Evolutionary conservation across 2,113 vertebrate genomes (phyloP), one percentile per base, ranked within the genome.

Genomic region (Trochalopteron elliotii): DNA sequence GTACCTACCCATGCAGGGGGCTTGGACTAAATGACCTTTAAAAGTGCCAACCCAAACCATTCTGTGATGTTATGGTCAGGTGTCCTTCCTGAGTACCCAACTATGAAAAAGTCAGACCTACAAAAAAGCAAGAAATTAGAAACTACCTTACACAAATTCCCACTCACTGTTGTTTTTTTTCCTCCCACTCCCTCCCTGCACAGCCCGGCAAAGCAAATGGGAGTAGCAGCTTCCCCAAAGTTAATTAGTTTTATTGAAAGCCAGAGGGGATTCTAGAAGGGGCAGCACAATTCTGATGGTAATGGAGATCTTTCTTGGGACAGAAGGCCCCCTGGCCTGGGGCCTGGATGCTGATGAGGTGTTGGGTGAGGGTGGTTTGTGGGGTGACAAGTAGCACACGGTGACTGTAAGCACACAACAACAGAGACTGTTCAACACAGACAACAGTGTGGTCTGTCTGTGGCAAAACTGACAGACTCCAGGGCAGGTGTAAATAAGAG

Each of bases 391-490:
- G 53, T 0, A 23, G 68, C 53, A 87, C 20, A 47, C 7, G 23
- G 49, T 24, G 57, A 53, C 69, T 12, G 30, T 5, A 21, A 1
- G 39, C 52, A 28, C 24, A 24, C 15, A 39, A 5, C 30, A 53
- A 33, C 40, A 76, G 37, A 28, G 20, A 37, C 56, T 44, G 63
- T 12, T 24, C 59, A 53, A 33, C 31, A 16, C 40, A 27, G 61
- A 1, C 1, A 27, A 45, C 37, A 40, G 61, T 0, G 0, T 2
- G 3, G 31, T 83, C 45, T 60, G 50, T 3, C 45, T n/a, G 23
- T 5, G 56, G 56, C 71, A 89, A 6, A 50, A 15, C 37, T 16
- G 40, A 47, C 37, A 56, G 52, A 40, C 33, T 24, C 45, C n/a
- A 35, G 65, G 28, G 44, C 64, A 69, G 39, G 31, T 52, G 65